Evolutionary conservation across 1,140 invertebrate species (phyloP).

Genomic region (Drosophila suzukii): DNA sequence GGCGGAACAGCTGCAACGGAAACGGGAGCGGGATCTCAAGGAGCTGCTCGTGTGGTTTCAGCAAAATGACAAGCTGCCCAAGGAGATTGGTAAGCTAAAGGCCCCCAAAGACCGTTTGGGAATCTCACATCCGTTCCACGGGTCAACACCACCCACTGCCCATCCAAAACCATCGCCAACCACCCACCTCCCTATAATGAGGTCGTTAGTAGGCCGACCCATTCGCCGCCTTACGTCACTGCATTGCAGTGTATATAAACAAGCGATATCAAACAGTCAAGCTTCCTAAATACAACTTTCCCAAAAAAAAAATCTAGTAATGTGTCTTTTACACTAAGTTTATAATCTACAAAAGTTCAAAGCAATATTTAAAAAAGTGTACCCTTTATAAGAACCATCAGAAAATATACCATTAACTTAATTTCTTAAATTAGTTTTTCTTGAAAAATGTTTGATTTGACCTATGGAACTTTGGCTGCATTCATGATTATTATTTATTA

Average conservation of each 20-base stretch:
- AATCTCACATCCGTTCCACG: slow-evolving; percentile 9
- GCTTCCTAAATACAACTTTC: background rate
- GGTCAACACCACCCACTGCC: slow-evolving; percentile 1
- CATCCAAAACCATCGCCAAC: slow-evolving; percentile 2
- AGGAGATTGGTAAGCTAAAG: slow-evolving; percentile 71
- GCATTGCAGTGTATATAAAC: slow-evolving; percentile 19
- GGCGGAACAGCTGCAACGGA: background rate
- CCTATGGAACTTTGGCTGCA: too few relatives aligned
- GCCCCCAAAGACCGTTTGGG: background rate
- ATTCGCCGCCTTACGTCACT: slow-evolving; percentile 57
- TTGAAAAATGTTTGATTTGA: too few relatives aligned
- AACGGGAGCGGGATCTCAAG: slow-evolving; percentile 54
- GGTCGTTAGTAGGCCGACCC: slow-evolving; percentile 66
- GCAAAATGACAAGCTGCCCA: slow-evolving; percentile 71
- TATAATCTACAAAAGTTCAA: too few relatives aligned
- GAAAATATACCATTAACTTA: too few relatives aligned
- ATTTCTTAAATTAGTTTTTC: too few relatives aligned
- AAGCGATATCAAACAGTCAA: slow-evolving; percentile 1
- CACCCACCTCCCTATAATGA: slow-evolving; percentile 50
- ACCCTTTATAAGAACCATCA: too few relatives aligned
- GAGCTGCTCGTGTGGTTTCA: slow-evolving; percentile 68
- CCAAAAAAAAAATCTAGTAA: too few relatives aligned
- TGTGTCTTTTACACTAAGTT: too few relatives aligned
- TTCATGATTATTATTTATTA: background rate
- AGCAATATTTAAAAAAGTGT: too few relatives aligned